Conservation (phyloP, 2,113 vertebrate genomes). For the Psammodynastes pulverulentus region DNA sequence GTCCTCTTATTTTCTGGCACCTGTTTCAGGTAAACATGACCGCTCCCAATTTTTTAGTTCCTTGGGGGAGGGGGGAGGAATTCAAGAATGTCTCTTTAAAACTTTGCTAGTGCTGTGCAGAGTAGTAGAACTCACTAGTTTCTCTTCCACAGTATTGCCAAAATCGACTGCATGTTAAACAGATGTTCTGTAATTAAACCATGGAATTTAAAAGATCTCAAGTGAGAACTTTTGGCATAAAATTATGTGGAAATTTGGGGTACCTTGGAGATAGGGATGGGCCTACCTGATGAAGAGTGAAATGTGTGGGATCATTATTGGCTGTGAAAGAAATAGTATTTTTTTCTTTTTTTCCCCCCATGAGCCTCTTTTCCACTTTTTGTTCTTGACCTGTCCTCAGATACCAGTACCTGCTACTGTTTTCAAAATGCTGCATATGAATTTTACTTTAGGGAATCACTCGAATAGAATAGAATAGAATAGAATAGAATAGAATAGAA, state of each 20-base stretch:
- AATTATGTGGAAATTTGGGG: not conserved
- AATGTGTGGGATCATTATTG: not conserved
- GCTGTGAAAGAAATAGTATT: not conserved
- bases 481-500: no score
- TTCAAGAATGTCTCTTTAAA: not conserved
- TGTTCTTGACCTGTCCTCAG: not conserved
- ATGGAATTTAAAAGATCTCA: not conserved
- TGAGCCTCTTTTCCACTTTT: not conserved
- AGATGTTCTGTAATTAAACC: not conserved
- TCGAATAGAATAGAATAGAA: no score
- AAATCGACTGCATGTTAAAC: not conserved
- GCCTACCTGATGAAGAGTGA: not conserved
- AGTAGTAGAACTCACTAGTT: not conserved
- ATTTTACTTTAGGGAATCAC: not conserved
- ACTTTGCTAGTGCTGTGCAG: no score
- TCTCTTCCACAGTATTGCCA: not conserved
- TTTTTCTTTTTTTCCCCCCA: not conserved
- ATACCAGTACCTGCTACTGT: not conserved
- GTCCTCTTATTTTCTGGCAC: not conserved
- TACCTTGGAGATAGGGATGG: not conserved
- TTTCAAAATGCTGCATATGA: not conserved
- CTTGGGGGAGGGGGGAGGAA: not conserved
- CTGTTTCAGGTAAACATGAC: not conserved
- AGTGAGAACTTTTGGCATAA: not conserved
- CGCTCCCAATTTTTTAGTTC: not conserved